Percentiles rank a stretch among this genome's conserved stretches.
These are phyloP conservation scores for Notoglanidium macrostoma DNA, from an alignment of 2,797 vertebrate genomes.

Conservation along the genomic window DNA sequence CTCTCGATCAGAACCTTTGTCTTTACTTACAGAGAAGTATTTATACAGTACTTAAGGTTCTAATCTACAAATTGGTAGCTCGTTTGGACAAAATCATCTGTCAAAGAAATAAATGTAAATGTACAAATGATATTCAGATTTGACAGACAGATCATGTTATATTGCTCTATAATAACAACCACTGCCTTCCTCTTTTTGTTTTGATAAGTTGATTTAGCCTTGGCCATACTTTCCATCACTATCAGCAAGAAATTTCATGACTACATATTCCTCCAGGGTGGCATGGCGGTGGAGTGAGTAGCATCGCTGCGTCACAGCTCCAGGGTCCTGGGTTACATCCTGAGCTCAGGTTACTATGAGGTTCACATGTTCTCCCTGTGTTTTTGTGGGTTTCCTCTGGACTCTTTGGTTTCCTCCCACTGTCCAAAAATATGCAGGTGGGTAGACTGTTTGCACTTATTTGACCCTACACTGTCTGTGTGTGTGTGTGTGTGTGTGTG, in stretches of 20 bases:
- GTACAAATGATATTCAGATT: not conserved
- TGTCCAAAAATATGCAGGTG: not conserved
- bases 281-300: not conserved
- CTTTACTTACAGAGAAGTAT: not conserved
- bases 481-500: not conserved
- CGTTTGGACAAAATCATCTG: not conserved
- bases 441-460: not conserved
- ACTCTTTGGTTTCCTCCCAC: not conserved
- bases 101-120: slow-evolving; percentile 9
- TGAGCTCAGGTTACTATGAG: not conserved
- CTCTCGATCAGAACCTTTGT: not conserved
- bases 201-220: not conserved
- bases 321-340: not conserved
- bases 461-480: not conserved
- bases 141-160: not conserved
- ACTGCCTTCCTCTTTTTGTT: slow-evolving; percentile 10
- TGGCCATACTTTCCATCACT: not conserved
- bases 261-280: not conserved
- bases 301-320: not conserved
- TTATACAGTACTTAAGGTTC: not conserved
- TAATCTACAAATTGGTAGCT: not conserved
- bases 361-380: not conserved
- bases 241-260: not conserved
- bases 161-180: slow-evolving; percentile 9
- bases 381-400: not conserved